A percentile compares a stretch with the other conserved stretches of the same genome.
Evolutionary conservation across 2,113 vertebrate species (phyloP).

Genomic region (Neodontobutis hainanensis): DNA sequence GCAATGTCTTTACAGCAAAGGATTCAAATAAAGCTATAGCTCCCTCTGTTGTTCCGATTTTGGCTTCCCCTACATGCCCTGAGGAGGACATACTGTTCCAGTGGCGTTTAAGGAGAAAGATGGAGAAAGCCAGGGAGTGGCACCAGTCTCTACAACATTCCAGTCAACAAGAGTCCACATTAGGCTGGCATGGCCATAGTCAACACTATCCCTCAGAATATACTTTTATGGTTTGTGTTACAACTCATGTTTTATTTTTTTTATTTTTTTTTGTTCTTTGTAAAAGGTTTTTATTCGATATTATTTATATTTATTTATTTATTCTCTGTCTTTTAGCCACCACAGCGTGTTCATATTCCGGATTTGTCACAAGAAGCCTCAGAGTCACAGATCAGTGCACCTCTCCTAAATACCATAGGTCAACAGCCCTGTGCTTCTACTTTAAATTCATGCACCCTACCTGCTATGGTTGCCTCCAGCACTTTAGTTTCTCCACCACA

Average conservation of each 20-base stretch:
- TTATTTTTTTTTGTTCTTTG: background rate
- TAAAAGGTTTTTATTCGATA: background rate
- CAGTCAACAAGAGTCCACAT: constrained; percentile 19
- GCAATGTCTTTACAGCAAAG: constrained; percentile 30
- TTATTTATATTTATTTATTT: background rate
- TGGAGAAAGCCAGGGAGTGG: constrained; percentile 79
- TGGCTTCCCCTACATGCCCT: constrained; percentile 47
- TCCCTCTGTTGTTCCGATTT: constrained; percentile 18
- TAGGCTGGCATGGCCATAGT: constrained; percentile 27
- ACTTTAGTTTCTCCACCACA: constrained; percentile 46
- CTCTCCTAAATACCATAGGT: constrained; percentile 23
- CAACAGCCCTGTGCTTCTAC: constrained; percentile 6
- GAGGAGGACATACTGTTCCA: constrained; percentile 90
- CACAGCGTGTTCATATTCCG: constrained; percentile 16
- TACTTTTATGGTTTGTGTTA: constrained; percentile 41
- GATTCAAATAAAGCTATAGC: constrained; percentile 11
- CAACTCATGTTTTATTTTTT: background rate
- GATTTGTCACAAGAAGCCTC: constrained; percentile 29
- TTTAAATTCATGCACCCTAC: constrained; percentile 13
- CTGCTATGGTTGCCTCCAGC: constrained; percentile 47
- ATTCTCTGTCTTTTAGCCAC: constrained; percentile 26
- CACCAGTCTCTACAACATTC: constrained; percentile 29
- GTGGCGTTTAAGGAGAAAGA: constrained; percentile 88
- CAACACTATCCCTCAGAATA: constrained; percentile 25
- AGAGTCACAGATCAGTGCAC: constrained; percentile 21